phyloP scores from a whole-genome alignment of 2,113 vertebrate species.

The Electrona antarctica region DNA sequence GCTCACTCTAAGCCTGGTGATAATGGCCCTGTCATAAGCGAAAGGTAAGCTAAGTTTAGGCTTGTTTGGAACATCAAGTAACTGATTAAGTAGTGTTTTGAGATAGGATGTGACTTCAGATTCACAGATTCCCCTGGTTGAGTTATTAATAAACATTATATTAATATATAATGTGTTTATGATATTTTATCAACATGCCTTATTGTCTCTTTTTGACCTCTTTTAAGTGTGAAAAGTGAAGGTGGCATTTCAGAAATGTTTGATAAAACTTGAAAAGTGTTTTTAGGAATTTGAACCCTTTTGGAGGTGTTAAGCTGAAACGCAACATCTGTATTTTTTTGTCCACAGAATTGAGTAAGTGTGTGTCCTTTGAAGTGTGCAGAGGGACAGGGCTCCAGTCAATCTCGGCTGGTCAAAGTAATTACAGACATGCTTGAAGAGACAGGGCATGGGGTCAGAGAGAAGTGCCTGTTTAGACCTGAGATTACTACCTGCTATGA shows the following conservation, averaged over 20 bases:
- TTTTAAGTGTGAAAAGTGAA: not conserved
- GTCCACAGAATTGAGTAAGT: constrained; percentile 12
- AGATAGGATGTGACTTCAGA: constrained; percentile 3
- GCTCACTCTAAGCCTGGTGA: constrained; percentile 38
- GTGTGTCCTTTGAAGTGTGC: constrained; percentile 66
- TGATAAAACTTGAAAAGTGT: constrained; percentile 6
- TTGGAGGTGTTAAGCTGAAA: constrained; percentile 27
- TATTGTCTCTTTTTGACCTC: not conserved
- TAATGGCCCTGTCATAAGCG: constrained; percentile 41
- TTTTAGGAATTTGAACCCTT: constrained; percentile 52
- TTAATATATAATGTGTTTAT: no score
- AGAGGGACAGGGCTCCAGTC: constrained; percentile 17
- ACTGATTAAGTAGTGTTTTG: constrained; percentile 26
- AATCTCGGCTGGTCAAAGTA: constrained; percentile 63
- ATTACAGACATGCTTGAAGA: constrained; percentile 67
- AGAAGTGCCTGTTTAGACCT: constrained; percentile 42
- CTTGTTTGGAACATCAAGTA: constrained; percentile 48
- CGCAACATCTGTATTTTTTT: constrained; percentile 62
- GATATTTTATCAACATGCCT: no score
- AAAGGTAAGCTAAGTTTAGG: constrained; percentile 26
- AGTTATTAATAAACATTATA: no score
- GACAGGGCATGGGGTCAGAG: constrained; percentile 55
- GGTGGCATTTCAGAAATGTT: constrained; percentile 8
- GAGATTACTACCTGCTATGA: constrained; percentile 47
- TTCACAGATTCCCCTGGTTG: no score